phyloP scores from a whole-genome alignment of 1,140 invertebrate genomes.

The Dendrolimus kikuchii region DNA sequence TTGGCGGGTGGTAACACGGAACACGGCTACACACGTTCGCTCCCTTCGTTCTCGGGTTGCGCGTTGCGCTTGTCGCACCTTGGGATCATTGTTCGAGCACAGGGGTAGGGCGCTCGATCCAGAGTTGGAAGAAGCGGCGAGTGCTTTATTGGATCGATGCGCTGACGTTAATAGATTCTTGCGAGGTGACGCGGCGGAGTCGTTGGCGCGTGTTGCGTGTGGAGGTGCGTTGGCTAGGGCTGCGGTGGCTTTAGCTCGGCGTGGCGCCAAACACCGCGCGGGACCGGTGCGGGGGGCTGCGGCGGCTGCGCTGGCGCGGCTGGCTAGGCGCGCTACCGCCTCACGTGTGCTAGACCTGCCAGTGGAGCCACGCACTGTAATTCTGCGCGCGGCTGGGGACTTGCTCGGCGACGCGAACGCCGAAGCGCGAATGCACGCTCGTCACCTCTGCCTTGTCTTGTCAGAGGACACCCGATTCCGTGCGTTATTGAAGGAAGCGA shows the following conservation, averaged over 20 bases:
- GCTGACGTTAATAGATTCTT: constrained; percentile 95
- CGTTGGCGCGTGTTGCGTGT: constrained; percentile 86
- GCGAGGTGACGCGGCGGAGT: constrained; percentile 87
- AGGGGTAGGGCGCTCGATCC: constrained; percentile 83
- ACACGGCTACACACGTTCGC: constrained; percentile 83
- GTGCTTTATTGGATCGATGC: constrained; percentile 86
- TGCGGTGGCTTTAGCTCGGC: constrained; percentile 66
- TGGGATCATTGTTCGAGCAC: constrained; percentile 83
- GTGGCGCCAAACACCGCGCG: constrained; percentile 86
- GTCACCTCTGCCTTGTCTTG: constrained; percentile 76
- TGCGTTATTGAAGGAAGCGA: constrained; percentile 76
- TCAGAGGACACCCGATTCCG: constrained; percentile 77
- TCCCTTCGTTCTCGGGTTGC: constrained; percentile 94
- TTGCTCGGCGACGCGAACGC: constrained; percentile 89
- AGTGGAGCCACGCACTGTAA: constrained; percentile 84
- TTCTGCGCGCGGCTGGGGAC: constrained; percentile 86
- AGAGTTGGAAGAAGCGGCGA: constrained; percentile 90
- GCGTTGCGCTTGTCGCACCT: constrained; percentile 84
- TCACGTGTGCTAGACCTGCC: constrained; percentile 81
- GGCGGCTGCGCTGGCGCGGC: constrained; percentile 81
- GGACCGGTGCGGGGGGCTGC: constrained; percentile 86
- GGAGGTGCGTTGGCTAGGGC: constrained; percentile 68
- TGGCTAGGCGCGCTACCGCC: constrained; percentile 81
- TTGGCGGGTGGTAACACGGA: constrained; percentile 76
- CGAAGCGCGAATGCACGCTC: constrained; percentile 84